Base-by-base conservation (phyloP, 92 coral and sea anemone species). In the Paramuricea clavata region DNA sequence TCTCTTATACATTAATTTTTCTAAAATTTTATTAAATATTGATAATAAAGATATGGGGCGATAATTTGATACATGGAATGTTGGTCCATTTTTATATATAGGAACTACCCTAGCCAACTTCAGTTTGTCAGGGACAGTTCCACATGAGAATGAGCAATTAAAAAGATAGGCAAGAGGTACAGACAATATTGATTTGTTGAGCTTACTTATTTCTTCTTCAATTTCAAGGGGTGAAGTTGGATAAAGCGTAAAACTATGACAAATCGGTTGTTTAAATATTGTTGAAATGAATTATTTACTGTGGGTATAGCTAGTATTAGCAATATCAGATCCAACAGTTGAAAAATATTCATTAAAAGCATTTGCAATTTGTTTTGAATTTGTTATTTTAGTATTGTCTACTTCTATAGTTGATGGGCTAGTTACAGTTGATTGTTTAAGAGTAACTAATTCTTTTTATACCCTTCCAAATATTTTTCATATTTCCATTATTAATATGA, bases 1-100 rank as follows among this genome's bases (percentile, higher is more conserved):
- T 35, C 49, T 71, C 10, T 32, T 71, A 39, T 32, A 71, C 44
- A 71, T n/a, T 13, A 71, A 36, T 71, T 71, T 71, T 71, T 71
- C 77, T 2, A 71, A 5, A 2, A 71, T 30, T 71, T 35, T 71
- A 23, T 71, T 71, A 71, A 71, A 71, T 5, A 71, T 71, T 26
- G 77, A 71, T 31, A 35, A 22, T 12, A 71, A 36, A 31, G 77
- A 71, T 11, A 71, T 71, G 15, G 77, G 77, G 4, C 77, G 47
- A n/a, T 31, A 71, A 35, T 71, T 71, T 13, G 61, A 65, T n/a
- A 65, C 73, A 26, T 65, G 2, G 16, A 32, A 65, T 26, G 25
- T 26, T 65, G 73, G 25, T 12, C 73, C 73, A 2, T 65, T 65
- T 65, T 65, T 65, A 26, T 65, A 26, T n/a, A 16, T 65, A 1